Conservation (phyloP, 2,113 vertebrate species). For the Leiothrix lutea region DNA sequence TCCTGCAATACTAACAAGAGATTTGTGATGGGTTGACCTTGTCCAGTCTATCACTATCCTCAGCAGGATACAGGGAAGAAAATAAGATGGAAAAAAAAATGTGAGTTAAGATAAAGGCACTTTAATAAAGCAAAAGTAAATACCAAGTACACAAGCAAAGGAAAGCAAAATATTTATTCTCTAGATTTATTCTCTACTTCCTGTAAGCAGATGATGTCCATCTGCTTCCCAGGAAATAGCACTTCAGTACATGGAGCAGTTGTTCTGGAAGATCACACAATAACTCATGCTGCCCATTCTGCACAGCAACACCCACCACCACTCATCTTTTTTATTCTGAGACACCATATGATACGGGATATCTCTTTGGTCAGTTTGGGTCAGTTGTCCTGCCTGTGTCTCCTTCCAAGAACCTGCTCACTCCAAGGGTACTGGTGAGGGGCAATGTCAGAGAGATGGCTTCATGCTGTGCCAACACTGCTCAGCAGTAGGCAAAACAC, state of each 20-base stretch:
- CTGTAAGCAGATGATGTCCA: not conserved
- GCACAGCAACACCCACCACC: not conserved
- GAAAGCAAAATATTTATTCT: not conserved
- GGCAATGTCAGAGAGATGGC: not conserved
- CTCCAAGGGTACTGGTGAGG: not conserved
- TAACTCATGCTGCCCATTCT: not conserved
- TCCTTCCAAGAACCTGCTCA: not conserved
- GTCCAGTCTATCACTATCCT: not conserved
- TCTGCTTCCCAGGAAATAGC: not conserved
- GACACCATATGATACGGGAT: no score
- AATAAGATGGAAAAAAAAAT: not conserved
- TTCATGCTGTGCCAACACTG: not conserved
- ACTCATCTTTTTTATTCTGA: not conserved
- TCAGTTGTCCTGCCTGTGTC: not conserved
- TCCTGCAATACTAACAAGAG: not conserved
- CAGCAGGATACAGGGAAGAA: accelerated
- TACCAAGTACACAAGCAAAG: not conserved
- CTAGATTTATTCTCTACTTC: not conserved
- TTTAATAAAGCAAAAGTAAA: not conserved
- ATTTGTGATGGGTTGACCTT: not conserved
- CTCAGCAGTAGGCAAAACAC: not conserved
- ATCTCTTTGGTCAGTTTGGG: not conserved
- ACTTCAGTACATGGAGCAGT: accelerated
- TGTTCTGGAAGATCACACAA: not conserved
- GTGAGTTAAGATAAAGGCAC: not conserved